Base-by-base conservation (phyloP, 2,888 invertebrate species). In the Sinhomidia bicolor region DNA sequence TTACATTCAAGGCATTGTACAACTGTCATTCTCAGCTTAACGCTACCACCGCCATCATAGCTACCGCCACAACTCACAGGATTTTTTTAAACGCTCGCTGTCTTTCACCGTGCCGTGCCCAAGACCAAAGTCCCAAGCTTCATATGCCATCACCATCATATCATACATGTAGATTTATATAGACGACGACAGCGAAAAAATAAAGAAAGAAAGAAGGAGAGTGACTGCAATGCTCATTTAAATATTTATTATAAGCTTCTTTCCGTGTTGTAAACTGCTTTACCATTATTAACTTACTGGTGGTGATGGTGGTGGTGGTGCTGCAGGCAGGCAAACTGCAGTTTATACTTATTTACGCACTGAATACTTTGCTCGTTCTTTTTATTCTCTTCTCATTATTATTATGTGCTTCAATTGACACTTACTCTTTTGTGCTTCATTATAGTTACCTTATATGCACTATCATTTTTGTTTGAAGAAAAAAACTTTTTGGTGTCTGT, bases 291-390 rank as follows among this genome's bases (percentile, higher is more conserved):
- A 23, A 10, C 26, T 23, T 60, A 36, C 20, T 41, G 12, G 2
- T 41, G 17, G 3, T 76, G 47, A 44, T 60, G 51, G 12, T 6
- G 17, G 44, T 32, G 41, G 10, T 6, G 17, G 12, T 71, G 54
- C 9, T 47, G 23, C 60, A 44, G 80, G 89, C 83, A 60, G 51
- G 32, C 26, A 6, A 41, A 17, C n/a, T 41, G 47, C 74, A 62
- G 76, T 74, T 74, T 74, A 78, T 85, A 88, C 78, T 89, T 89
- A 90, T 90, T 90, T 90, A 89, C 90, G 90, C 90, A 90, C 90
- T 90, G 88, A 90, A 90, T 90, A 86, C 87, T 81, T 44, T 79
- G 62, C 20, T 74, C n/a, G 23, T 41, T 83, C 60, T 84, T 84
- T 83, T 83, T 78, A 83, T 84, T 71, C 20, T 20, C 79, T 88